Evolutionary conservation across 2,113 vertebrate species (phyloP), one percentile per base, ranked within the genome.

Genomic region (Calcarius ornatus): DNA sequence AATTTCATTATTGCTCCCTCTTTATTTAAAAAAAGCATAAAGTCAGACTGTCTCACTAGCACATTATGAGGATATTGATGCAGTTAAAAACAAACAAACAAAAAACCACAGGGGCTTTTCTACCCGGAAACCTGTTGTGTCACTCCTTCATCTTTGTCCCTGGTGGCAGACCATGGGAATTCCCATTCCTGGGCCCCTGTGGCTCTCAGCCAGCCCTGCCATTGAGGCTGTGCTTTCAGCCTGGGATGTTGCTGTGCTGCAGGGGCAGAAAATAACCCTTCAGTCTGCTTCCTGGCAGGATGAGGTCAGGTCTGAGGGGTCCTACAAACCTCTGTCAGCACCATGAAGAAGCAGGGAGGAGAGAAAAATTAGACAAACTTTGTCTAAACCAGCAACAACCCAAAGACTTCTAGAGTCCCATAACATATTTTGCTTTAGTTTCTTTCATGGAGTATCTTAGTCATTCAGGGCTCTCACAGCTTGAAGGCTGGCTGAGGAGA

Each of bases 121-220:
- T 94, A 89, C 79, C 77, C 8, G 0, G 72, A 95, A 96, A 94
- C 69, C 53, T 95, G 93, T 84, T 61, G 69, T 9, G 14, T 95
- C 86, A 69, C 59, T 89, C 73, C 59, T 89, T 95, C 69, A 66
- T 45, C 45, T 87, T 89, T 72, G 54, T 87, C 89, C 89, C 81
- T 72, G 57, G n/a, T 69, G 77, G 27, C 84, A 95, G 50, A 65
- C 65, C 78, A 86, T 72, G 78, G 94, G 93, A 95, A 95, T 95
- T 95, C 89, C 91, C 84, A 82, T 70, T 60, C 66, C 31, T 87
- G 45, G 93, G 77, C 66, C 43, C n/a, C 48, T 72, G 88, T 81
- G 91, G 96, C 83, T 84, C 92, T 68, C 86, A 81, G 93, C 84
- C 93, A 95, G 65, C 83, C 60, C n/a, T 59, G 45, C 20, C 86